Evolutionary conservation across 2,113 vertebrate genomes (phyloP).

Genomic region (Ctenomys sociabilis): DNA sequence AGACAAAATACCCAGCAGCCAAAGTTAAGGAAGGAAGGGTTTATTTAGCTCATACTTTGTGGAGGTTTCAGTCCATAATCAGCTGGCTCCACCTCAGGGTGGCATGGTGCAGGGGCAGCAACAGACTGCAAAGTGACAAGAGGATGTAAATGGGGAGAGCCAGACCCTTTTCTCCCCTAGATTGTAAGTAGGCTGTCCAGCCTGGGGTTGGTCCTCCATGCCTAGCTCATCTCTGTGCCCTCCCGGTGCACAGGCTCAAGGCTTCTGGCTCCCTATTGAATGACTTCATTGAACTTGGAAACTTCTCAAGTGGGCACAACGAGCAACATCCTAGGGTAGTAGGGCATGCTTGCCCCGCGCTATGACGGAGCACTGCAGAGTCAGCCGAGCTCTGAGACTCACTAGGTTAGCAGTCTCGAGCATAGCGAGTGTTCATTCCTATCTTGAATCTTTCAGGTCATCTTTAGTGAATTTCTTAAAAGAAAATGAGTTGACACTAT

Average conservation of each 20-base stretch:
- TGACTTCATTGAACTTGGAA: neutral
- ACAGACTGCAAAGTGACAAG: neutral
- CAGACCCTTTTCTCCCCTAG: neutral
- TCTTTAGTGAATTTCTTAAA: slow-evolving; percentile 25
- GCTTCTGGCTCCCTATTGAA: neutral
- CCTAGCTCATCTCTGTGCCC: neutral
- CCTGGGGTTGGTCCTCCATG: neutral
- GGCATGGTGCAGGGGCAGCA: neutral
- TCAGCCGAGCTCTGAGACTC: neutral
- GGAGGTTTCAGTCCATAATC: neutral
- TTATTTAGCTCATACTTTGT: neutral
- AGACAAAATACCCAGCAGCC: neutral
- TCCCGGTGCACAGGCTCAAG: neutral
- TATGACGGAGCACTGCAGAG: neutral
- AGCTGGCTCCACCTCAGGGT: neutral
- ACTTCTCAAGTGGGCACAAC: neutral
- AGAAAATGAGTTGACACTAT: neutral
- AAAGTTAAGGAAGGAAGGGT: neutral
- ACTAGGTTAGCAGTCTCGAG: neutral
- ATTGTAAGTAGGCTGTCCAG: neutral
- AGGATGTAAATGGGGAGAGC: neutral
- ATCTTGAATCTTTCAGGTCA: neutral
- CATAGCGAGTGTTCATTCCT: neutral
- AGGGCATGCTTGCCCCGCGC: neutral
- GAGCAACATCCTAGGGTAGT: neutral